Evolutionary conservation across 92 coral and sea anemone genomes (phyloP).

Genomic region (Parazoanthus darwini): DNA sequence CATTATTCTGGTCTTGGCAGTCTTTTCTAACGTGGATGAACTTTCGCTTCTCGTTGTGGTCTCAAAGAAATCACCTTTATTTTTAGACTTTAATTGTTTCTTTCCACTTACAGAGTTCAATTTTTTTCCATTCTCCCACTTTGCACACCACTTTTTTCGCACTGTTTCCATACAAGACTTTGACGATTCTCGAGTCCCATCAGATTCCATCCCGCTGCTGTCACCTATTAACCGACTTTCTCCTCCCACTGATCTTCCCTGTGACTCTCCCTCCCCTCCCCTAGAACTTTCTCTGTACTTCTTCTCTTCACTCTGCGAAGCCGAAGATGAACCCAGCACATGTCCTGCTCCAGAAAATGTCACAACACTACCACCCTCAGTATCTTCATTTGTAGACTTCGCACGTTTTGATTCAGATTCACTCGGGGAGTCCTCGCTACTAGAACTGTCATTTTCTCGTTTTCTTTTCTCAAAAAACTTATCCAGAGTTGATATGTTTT

Average conservation of each 20-base stretch:
- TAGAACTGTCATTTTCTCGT: constrained; percentile 25
- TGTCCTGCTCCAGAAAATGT: constrained; percentile 83
- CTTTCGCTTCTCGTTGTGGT: neutral
- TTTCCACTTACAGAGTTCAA: neutral
- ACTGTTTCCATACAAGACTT: constrained; percentile 27
- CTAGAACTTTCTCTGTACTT: neutral
- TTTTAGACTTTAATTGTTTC: neutral
- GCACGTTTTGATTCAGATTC: constrained; percentile 19
- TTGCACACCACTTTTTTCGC: constrained; percentile 29
- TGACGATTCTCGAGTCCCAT: neutral
- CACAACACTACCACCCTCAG: constrained; percentile 27
- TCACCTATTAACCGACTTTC: neutral
- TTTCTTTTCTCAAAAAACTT: constrained; percentile 35
- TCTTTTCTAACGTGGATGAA: constrained; percentile 3
- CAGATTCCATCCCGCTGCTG: neutral
- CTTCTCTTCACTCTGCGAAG: neutral
- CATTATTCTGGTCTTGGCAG: neutral
- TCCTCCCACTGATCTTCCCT: neutral
- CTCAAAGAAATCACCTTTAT: neutral
- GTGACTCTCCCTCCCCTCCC: neutral
- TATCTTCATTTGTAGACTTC: constrained; percentile 32
- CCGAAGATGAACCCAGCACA: constrained; percentile 59
- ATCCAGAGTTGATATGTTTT: constrained; percentile 39
- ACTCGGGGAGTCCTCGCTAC: neutral
- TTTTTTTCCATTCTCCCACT: constrained; percentile 9